A percentile compares a stretch with the other conserved stretches of the same genome.
phyloP scores from a whole-genome alignment of 2,113 vertebrate species.

The Corapipo altera region DNA sequence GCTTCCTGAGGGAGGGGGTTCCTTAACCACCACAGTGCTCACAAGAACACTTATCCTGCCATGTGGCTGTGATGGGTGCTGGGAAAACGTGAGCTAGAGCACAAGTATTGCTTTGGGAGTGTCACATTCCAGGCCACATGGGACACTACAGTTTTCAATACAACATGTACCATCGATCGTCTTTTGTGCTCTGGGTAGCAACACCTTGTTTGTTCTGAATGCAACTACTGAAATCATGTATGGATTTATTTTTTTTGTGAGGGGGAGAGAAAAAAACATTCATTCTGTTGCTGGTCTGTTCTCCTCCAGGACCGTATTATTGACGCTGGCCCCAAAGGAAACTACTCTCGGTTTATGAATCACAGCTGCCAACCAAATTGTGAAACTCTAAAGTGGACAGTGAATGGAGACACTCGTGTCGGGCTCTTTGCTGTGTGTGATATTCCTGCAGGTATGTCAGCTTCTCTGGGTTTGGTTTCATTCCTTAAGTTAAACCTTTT shows the following conservation, averaged over 20 bases:
- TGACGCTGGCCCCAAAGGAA: conserved; percentile 96
- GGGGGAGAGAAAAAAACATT: neutral
- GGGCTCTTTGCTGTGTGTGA: conserved; percentile 94
- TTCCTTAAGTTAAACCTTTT: neutral
- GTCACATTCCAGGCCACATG: conserved; percentile 40
- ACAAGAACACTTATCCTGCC: conserved; percentile 24
- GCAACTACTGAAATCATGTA: neutral
- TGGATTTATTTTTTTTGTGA: neutral
- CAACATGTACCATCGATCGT: neutral
- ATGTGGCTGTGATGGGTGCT: neutral
- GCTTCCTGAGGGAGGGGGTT: neutral
- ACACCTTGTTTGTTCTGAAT: neutral
- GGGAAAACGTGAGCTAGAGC: conserved; percentile 71
- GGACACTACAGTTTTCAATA: conserved; percentile 63
- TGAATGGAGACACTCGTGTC: conserved; percentile 94
- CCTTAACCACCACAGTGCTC: neutral
- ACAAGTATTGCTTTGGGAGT: conserved; percentile 82
- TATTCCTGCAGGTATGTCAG: conserved; percentile 84
- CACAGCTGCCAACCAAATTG: conserved; percentile 99
- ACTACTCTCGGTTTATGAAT: conserved; percentile 98
- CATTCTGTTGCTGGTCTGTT: neutral
- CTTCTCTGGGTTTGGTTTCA: neutral
- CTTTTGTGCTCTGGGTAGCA: neutral
- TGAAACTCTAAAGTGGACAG: conserved; percentile 98
- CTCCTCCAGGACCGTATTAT: conserved; percentile 90